Evolutionary conservation across 2,113 vertebrate species (phyloP).

Genomic region (Ceyx cyanopectus): DNA sequence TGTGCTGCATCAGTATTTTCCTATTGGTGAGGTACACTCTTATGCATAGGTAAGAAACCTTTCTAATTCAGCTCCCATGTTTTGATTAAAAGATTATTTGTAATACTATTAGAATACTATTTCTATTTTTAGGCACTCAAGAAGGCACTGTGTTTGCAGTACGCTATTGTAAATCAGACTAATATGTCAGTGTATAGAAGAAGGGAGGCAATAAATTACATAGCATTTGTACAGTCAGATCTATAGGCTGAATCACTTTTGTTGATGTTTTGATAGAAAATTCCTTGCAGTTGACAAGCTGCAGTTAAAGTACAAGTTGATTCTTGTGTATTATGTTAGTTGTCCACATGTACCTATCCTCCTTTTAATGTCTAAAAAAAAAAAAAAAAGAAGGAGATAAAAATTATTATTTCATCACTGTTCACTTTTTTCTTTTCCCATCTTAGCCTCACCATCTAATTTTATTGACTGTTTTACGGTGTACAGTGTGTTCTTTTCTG

Average conservation of each 20-base stretch:
- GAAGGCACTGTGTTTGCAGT: background rate
- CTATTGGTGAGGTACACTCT: accelerated
- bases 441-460: background rate
- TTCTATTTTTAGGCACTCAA: background rate
- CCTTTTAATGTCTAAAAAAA: background rate
- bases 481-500: background rate
- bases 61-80: background rate
- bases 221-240: background rate
- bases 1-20: background rate
- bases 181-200: background rate
- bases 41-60: background rate
- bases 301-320: background rate
- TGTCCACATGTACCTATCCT: background rate
- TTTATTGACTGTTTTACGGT: background rate
- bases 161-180: background rate
- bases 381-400: background rate
- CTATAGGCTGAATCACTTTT: background rate
- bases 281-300: background rate
- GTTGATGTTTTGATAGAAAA: constrained; percentile 32
- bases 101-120: background rate
- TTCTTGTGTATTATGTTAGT: background rate
- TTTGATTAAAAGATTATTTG: background rate
- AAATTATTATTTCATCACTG: background rate
- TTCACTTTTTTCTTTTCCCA: background rate
- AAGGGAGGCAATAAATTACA: background rate